Evolutionary conservation across 2,888 invertebrate genomes (phyloP).

Genomic region (Rhamnusium bicolor): DNA sequence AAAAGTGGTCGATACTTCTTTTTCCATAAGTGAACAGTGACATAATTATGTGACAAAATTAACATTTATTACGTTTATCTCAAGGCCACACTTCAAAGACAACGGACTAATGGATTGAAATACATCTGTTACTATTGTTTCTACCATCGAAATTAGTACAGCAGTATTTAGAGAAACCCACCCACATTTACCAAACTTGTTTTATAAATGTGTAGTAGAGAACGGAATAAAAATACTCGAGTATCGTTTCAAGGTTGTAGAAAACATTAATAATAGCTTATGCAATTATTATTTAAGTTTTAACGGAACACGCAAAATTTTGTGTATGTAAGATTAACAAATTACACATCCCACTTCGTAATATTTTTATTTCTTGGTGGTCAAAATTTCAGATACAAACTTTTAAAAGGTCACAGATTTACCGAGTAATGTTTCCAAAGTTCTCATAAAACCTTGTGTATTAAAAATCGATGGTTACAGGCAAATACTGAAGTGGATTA

Average conservation of each 20-base stretch:
- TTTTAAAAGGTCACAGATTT: not conserved
- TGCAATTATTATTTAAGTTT: conserved; percentile 1
- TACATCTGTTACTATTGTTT: conserved; percentile 6
- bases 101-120: not conserved
- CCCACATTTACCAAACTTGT: conserved; percentile 29
- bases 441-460: not conserved
- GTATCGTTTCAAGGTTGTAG: conserved; percentile 26
- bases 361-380: not conserved
- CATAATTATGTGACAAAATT: not conserved
- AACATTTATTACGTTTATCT: not conserved
- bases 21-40: not conserved
- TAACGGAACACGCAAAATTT: not conserved
- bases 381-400: not conserved
- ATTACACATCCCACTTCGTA: not conserved
- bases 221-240: conserved; percentile 16
- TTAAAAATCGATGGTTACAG: not conserved
- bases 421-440: not conserved
- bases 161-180: not conserved
- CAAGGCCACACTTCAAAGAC: not conserved
- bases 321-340: not conserved
- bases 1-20: not conserved
- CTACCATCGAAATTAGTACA: conserved; percentile 8
- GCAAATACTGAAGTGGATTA: not conserved
- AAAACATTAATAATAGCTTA: conserved; percentile 22
- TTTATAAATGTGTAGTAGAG: not conserved